Base-by-base conservation (phyloP, 2,797 vertebrate species). In the Gorsachius magnificus region DNA sequence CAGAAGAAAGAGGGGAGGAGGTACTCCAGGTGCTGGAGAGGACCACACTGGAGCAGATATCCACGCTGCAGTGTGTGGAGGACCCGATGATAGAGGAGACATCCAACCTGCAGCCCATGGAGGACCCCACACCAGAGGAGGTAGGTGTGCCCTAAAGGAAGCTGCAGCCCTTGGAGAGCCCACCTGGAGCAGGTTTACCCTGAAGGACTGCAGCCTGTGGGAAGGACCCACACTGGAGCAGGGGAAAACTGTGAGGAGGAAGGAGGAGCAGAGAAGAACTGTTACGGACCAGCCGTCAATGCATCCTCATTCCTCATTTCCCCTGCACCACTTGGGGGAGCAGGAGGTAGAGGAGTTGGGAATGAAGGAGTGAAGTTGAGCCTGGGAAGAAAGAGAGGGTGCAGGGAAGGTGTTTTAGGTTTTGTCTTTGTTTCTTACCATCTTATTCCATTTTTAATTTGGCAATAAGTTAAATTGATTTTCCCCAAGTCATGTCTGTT, bases 201-300 rank as follows among this genome's bases (percentile, higher is more conserved):
- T 33, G 53, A 65, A 70, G 45, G 45, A 58, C 60, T 36, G 51
- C n/a, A 72, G 31, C 16, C 24, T 36, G 16, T 50, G 43, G 18
- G 22, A 16, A 51, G 29, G 26, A 70, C 35, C 29, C 15, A 36
- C 5, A 8, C 22, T 43, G 29, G n/a, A 61, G n/a, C 11, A 45
- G 43, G 17, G 29, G 16, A 24, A 33, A 56, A 80, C 43, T 16
- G 9, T 17, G 35, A 56, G 43, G 26, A 57, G 22, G 24, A 70
- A 77, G 31, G 28, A 57, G 50, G 13, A 51, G 33, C 58, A 70
- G 13, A 50, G 17, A 33, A 22, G 13, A 64, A 12, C 22, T 63
- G 26, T 43, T 50, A 43, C 0, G 0, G 26, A 56, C 48, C 2
- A 3, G 33, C 46, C 1, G 5, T 35, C 31, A 41, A 13, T 5